Base-by-base conservation (phyloP, 2,888 invertebrate genomes). In the Dryomyza anilis region DNA sequence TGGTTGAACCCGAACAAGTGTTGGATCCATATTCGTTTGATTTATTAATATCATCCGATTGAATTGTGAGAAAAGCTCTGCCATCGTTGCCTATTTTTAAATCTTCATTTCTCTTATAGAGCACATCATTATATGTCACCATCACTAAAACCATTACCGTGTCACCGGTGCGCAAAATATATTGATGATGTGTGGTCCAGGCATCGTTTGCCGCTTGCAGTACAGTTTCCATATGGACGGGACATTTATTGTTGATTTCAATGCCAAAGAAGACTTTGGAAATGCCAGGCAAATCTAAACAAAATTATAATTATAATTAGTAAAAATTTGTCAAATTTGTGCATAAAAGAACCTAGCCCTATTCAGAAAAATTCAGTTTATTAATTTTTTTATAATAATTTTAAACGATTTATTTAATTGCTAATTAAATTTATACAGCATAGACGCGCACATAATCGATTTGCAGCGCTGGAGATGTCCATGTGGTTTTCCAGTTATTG, bases 401-500 rank as follows among this genome's bases (percentile, higher is more conserved):
- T n/a, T n/a, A n/a, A n/a, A n/a, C n/a, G n/a, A n/a, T n/a, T n/a
- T n/a, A n/a, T n/a, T n/a, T n/a, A n/a, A n/a, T n/a, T n/a, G n/a
- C n/a, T 5, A 6, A 23, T 25, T 3, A 50, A 14, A 10, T 8
- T 65, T 68, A 79, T 58, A 78, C 68, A 2, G 83, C 80, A 72
- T 78, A 82, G 16, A 83, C 80, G 29, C 76, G 77, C 0, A 83
- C 78, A 72, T 77, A 82, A 66, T 83, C 83, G 6, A 83, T 73
- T 55, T 76, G 66, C 67, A 83, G 68, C 1, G 75, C 72, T 2
- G 74, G 70, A 43, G 87, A 85, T 3, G 87, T 85, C 94, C 94
- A 94, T 6, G 89, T 89, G 0, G 86, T 82, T 45, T 85, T 81
- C 94, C 94, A 94, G 39, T 84, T 78, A 16, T 85, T 81, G 6